Conservation (phyloP, 2,113 vertebrate genomes). For the Chionis minor region DNA sequence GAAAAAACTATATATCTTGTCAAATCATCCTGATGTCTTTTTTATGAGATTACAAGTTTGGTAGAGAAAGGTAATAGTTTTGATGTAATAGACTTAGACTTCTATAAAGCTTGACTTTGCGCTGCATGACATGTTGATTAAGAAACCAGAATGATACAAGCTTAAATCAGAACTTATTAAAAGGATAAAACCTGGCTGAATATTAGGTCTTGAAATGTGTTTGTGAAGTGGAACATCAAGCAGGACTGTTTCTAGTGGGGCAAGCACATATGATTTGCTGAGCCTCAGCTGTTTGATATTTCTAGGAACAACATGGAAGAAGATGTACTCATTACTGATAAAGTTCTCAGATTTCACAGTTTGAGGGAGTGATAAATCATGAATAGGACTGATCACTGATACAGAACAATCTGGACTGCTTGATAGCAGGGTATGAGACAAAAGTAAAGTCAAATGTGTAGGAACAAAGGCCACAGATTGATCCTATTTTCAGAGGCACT, state of each 20-base stretch:
- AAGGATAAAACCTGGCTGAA: background rate
- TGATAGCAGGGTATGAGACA: background rate
- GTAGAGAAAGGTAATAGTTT: conserved; percentile 7
- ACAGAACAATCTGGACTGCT: background rate
- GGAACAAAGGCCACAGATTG: conserved; percentile 1
- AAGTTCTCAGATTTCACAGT: conserved; percentile 5
- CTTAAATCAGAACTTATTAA: background rate
- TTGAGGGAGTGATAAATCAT: background rate
- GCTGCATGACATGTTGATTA: background rate
- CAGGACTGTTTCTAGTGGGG: background rate
- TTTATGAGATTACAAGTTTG: conserved; percentile 43
- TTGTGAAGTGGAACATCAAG: background rate
- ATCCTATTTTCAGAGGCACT: background rate
- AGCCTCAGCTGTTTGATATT: background rate
- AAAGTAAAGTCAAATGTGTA: conserved; percentile 18
- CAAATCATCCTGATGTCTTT: conserved; percentile 47
- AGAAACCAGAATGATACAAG: background rate
- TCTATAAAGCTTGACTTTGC: background rate
- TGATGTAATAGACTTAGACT: background rate
- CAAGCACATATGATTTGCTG: background rate
- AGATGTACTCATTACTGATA: background rate
- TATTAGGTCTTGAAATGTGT: background rate
- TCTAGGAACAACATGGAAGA: background rate
- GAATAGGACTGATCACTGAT: conserved; percentile 23
- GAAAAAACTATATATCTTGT: conserved; percentile 35